Evolutionary conservation across 2,797 vertebrate genomes (phyloP).

Genomic region (Caiman crocodilus): DNA sequence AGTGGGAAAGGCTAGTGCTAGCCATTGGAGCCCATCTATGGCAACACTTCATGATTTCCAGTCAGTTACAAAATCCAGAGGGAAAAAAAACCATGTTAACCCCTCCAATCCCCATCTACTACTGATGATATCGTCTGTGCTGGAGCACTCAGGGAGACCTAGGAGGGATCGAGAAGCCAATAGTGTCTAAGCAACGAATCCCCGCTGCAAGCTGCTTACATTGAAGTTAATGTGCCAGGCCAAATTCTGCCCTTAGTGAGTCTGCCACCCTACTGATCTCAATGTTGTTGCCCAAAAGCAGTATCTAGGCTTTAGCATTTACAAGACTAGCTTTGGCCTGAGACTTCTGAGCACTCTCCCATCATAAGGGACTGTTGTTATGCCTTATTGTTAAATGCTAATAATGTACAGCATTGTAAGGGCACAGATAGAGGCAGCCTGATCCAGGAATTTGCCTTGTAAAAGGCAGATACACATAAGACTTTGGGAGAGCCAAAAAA

Average conservation of each 20-base stretch:
- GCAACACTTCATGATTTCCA: not conserved
- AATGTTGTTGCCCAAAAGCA: not conserved
- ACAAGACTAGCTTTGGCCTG: not conserved
- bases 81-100: not conserved
- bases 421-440: not conserved
- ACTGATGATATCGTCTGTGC: not conserved
- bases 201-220: conserved; percentile 22
- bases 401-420: not conserved
- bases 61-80: not conserved
- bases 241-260: conserved; percentile 29
- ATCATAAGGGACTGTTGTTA: conserved; percentile 37
- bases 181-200: conserved; percentile 30
- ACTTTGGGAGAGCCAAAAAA: not conserved
- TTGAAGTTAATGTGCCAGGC: conserved; percentile 13
- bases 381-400: conserved; percentile 38
- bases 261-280: too few species aligned
- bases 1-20: not conserved
- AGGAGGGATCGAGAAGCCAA: not conserved
- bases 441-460: conserved; percentile 1
- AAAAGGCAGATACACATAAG: not conserved
- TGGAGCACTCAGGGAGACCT: not conserved
- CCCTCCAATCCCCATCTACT: not conserved
- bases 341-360: conserved; percentile 26
- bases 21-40: not conserved
- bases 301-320: conserved; percentile 42